These are phyloP conservation scores for Melitaea cinxia DNA, from an alignment of 1,140 invertebrate species.

Conservation along the genomic window DNA sequence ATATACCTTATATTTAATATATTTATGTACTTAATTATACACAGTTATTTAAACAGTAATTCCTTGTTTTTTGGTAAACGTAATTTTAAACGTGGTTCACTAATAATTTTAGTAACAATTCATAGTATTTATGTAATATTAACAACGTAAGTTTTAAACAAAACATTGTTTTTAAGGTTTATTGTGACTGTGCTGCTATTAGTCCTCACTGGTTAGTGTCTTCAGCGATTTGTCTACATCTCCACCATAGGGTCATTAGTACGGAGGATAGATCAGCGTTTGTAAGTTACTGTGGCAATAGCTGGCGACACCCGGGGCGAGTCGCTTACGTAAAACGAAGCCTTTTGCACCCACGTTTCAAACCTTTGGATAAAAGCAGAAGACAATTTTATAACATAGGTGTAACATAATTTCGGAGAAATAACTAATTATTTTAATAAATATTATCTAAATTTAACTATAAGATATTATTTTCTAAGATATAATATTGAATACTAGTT, in stretches of 20 bases:
- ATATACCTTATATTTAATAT: too few species aligned
- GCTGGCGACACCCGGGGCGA: constrained; percentile 56
- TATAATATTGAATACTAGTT: too few species aligned
- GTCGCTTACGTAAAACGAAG: constrained; percentile 64
- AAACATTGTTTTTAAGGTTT: constrained; percentile 45
- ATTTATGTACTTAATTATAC: too few species aligned
- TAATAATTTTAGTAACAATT: too few species aligned
- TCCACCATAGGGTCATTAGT: constrained; percentile 41
- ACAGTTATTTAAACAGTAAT: too few species aligned
- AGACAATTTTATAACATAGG: constrained; percentile 65
- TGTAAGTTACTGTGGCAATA: constrained; percentile 58
- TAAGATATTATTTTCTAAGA: too few species aligned
- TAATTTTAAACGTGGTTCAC: too few species aligned
- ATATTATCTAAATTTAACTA: too few species aligned
- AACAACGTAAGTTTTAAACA: neutral
- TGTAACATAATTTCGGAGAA: too few species aligned
- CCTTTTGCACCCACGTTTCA: constrained; percentile 59
- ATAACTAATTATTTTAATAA: too few species aligned
- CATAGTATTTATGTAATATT: neutral
- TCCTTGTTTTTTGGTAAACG: too few species aligned
- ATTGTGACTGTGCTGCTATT: constrained; percentile 64
- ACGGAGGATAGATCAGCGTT: constrained; percentile 54
- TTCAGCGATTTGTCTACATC: constrained; percentile 59
- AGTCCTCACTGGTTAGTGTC: constrained; percentile 67
- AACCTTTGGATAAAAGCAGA: constrained; percentile 42